Evolutionary conservation across 2,113 vertebrate genomes (phyloP), one percentile per base, ranked within the genome.

Genomic region (Embiotoca jacksoni): DNA sequence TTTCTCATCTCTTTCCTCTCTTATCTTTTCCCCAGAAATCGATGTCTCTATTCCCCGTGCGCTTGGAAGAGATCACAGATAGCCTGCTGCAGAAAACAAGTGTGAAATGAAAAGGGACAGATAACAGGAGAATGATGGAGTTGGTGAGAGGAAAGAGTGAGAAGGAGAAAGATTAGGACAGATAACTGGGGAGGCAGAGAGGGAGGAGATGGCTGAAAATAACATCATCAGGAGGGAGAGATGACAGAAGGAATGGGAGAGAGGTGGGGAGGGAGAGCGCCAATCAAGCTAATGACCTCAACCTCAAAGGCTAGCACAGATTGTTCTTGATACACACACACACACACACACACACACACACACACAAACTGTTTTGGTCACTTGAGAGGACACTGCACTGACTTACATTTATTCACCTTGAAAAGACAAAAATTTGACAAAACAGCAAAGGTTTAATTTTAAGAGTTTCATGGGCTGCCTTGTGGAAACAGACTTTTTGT

Each of bases 281-380:
- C 89, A 80, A 73, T 90, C 90, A 91, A 74, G 73, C 79, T 90
- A 92, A 94, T 87, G 82, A 92, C 90, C 93, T 90, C 93, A 84
- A 89, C 78, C 85, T 67, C 87, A 69, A 71, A 86, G 92, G 74
- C 82, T 41, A 68, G 89, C 88, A 95, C 92, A 92, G 56, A 61
- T 36, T 92, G 93, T 90, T 94, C 92, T 91, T 80, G 16, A 76
- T 33, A 84, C 78, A 82, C 78, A 55, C 70, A 60, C 37, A 44
- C 73, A 35, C 53, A 23, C 23, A 23, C 35, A 86, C 78, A 75
- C 75, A 53, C 75, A 62, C 35, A 49, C 73, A 31, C 46, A 85
- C 80, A 60, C 65, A 15, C n/a, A 52, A 5, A 46, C 84, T n/a
- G 32, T 55, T 70, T 78, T 32, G 9, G 54, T 69, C 69, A 72